Evolutionary conservation across 2,113 vertebrate genomes (phyloP).

Genomic region (Circaetus gallicus): DNA sequence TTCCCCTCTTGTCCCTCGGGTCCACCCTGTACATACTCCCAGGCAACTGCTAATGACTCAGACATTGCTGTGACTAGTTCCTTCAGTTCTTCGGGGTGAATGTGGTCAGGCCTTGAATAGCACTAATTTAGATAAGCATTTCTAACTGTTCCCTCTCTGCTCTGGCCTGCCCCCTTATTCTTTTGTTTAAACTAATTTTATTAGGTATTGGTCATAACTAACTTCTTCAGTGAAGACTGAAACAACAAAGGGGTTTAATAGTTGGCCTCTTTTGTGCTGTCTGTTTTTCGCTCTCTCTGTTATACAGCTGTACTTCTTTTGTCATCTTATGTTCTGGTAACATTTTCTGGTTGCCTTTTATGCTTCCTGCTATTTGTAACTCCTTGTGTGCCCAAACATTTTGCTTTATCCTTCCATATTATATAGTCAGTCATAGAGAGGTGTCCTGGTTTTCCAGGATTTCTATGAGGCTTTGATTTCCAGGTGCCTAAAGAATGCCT

Average conservation of each 20-base stretch:
- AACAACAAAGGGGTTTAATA: neutral
- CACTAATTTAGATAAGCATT: neutral
- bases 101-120: neutral
- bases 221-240: neutral
- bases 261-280: neutral
- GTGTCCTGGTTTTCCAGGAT: conserved; percentile 22
- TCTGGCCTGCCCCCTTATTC: neutral
- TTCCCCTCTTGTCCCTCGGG: neutral
- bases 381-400: neutral
- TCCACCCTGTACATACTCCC: neutral
- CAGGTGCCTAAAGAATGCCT: neutral
- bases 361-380: neutral
- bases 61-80: neutral
- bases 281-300: neutral
- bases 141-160: neutral
- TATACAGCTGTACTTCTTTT: neutral
- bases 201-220: neutral
- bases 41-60: neutral
- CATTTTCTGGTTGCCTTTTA: neutral
- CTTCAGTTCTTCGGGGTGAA: neutral
- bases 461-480: neutral
- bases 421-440: neutral
- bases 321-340: neutral
- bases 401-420: neutral
- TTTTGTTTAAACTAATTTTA: neutral